phyloP scores from a whole-genome alignment of 1,140 invertebrate genomes.

The Metaphire vulgaris region DNA sequence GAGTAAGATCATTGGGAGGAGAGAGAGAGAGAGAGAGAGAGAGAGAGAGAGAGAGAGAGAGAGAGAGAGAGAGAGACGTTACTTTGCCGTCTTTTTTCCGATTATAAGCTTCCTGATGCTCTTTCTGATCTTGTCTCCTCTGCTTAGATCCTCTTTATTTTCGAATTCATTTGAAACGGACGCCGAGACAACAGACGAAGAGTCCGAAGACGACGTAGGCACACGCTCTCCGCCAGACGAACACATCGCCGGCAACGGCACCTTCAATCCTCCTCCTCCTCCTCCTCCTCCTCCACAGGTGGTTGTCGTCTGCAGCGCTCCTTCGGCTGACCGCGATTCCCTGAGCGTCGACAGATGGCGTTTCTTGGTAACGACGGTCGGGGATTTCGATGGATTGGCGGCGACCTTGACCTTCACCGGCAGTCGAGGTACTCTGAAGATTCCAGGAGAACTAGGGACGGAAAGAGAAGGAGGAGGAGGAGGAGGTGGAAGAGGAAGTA shows the following conservation, averaged over 20 bases:
- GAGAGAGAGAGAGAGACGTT: no score
- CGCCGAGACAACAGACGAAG: background rate
- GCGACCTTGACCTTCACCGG: background rate
- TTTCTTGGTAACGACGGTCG: background rate
- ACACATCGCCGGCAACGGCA: background rate
- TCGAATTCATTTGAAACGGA: conserved; percentile 1
- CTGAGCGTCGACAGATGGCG: background rate
- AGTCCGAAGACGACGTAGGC: background rate
- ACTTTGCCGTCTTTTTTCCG: background rate
- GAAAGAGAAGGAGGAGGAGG: background rate
- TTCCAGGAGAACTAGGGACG: background rate
- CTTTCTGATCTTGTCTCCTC: background rate
- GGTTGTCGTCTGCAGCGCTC: background rate
- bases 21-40: no score
- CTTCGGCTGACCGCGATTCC: background rate
- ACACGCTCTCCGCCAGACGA: background rate
- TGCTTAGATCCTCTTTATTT: background rate
- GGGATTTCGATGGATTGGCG: background rate
- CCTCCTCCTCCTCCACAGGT: background rate
- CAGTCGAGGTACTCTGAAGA: background rate
- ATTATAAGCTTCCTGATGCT: background rate
- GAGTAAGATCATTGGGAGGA: no score
- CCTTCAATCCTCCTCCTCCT: background rate
- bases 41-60: no score
- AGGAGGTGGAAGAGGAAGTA: no score